phyloP scores from a whole-genome alignment of 2,797 vertebrate genomes.

The Pipistrellus kuhlii region DNA sequence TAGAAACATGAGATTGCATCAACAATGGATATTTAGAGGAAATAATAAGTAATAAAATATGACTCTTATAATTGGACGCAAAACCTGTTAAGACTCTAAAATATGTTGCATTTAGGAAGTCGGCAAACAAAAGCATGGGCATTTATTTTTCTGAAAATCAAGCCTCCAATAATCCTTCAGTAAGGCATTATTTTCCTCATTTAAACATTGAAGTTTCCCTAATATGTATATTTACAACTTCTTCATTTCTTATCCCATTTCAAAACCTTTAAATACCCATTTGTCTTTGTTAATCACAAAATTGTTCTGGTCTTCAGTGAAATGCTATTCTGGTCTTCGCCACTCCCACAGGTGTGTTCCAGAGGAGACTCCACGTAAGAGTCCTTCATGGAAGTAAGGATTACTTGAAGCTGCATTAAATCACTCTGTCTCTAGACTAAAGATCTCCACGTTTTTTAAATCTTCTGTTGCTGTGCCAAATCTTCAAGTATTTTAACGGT shows the following conservation, averaged over 20 bases:
- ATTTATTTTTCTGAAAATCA: constrained; percentile 43
- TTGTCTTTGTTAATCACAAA: not conserved
- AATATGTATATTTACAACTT: not conserved
- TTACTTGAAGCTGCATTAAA: not conserved
- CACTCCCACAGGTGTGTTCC: not conserved
- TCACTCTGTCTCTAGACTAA: not conserved
- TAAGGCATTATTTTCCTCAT: not conserved
- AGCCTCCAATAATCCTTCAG: not conserved
- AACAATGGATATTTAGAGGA: not conserved
- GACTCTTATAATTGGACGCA: not conserved
- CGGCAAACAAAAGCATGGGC: not conserved
- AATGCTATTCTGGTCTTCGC: not conserved
- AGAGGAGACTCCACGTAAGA: not conserved
- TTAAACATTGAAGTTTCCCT: not conserved
- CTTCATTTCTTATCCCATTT: not conserved
- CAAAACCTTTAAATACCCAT: not conserved
- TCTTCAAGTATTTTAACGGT: not conserved
- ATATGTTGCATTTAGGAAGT: not conserved
- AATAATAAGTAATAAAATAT: not conserved
- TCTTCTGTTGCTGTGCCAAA: not conserved
- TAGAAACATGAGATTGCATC: not conserved
- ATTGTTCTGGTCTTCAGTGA: not conserved
- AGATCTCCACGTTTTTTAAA: constrained; percentile 32
- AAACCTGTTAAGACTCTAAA: not conserved
- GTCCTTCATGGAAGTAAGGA: not conserved